phyloP scores from a whole-genome alignment of 2,113 vertebrate genomes.

The Cebus imitator region DNA sequence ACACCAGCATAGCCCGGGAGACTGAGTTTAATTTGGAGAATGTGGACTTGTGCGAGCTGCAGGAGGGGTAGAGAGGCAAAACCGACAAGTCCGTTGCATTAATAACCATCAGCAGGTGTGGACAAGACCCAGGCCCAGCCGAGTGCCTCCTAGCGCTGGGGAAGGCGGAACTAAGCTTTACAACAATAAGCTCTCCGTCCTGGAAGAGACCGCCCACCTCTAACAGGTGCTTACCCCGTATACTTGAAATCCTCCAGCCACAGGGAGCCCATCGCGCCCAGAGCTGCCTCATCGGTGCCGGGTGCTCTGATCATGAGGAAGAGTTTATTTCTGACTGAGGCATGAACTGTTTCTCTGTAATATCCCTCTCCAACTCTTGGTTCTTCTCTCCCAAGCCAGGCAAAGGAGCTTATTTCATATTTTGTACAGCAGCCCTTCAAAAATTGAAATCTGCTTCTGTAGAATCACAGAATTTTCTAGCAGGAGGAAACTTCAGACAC shows the following conservation, averaged over 20 bases:
- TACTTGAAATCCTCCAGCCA: not conserved
- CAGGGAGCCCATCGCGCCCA: not conserved
- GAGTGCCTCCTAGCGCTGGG: not conserved
- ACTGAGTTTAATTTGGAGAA: not conserved
- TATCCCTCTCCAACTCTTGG: rapidly evolving
- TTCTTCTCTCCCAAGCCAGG: not conserved
- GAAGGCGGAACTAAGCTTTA: not conserved
- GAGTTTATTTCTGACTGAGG: not conserved
- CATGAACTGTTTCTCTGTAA: not conserved
- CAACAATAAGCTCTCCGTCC: not conserved
- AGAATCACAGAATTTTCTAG: not conserved
- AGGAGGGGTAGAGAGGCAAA: not conserved
- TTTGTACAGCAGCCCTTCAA: not conserved
- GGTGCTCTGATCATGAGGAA: not conserved
- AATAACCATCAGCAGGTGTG: not conserved
- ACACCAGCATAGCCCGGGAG: not conserved
- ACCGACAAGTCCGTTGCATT: not conserved
- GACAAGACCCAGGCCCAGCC: not conserved
- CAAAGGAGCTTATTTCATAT: not conserved
- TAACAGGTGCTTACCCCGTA: too few relatives aligned
- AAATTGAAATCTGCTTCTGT: not conserved
- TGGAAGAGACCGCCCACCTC: not conserved
- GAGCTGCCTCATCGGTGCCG: not conserved
- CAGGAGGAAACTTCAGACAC: not conserved
- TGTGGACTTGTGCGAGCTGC: not conserved